A percentile compares a stretch with the other conserved stretches of the same genome.
Conservation (phyloP, 2,888 invertebrate genomes). For the Dasypolia templi region DNA sequence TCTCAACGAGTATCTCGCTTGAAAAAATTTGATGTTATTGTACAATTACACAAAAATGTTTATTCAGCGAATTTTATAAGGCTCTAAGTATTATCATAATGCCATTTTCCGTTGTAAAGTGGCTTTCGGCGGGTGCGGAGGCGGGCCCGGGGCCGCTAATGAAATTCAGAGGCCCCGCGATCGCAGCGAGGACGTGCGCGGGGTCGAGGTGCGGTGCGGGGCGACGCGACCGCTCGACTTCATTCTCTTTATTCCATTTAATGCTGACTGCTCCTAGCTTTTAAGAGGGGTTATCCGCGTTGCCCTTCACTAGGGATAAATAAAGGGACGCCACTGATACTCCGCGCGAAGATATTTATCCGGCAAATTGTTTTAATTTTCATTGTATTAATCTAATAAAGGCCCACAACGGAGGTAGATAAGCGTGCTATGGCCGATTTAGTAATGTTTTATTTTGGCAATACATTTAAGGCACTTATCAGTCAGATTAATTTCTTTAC, state of each 20-base stretch:
- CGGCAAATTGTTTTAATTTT: conserved; percentile 91
- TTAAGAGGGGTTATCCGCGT: conserved; percentile 90
- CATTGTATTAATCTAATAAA: conserved; percentile 90
- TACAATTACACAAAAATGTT: conserved; percentile 88
- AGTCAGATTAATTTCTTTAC: conserved; percentile 77
- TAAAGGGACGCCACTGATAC: conserved; percentile 89
- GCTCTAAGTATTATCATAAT: conserved; percentile 89
- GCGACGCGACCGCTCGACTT: conserved; percentile 85
- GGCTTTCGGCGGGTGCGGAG: conserved; percentile 85
- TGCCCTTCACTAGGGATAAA: conserved; percentile 89
- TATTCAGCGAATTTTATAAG: conserved; percentile 89
- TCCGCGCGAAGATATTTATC: conserved; percentile 89
- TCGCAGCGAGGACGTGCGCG: conserved; percentile 65
- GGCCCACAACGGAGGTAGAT: conserved; percentile 87
- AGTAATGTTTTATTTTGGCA: conserved; percentile 83
- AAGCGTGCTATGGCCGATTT: conserved; percentile 84
- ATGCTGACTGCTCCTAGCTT: conserved; percentile 91
- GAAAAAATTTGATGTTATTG: conserved; percentile 78
- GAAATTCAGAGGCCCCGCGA: conserved; percentile 87
- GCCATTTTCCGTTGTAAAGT: conserved; percentile 89
- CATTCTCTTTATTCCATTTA: conserved; percentile 90
- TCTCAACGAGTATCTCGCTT: conserved; percentile 65
- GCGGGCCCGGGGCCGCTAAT: conserved; percentile 84
- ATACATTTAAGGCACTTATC: conserved; percentile 76
- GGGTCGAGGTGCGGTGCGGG: conserved; percentile 69